phyloP scores from a whole-genome alignment of 2,888 invertebrate genomes.

The Orthonevra nobilis region DNA sequence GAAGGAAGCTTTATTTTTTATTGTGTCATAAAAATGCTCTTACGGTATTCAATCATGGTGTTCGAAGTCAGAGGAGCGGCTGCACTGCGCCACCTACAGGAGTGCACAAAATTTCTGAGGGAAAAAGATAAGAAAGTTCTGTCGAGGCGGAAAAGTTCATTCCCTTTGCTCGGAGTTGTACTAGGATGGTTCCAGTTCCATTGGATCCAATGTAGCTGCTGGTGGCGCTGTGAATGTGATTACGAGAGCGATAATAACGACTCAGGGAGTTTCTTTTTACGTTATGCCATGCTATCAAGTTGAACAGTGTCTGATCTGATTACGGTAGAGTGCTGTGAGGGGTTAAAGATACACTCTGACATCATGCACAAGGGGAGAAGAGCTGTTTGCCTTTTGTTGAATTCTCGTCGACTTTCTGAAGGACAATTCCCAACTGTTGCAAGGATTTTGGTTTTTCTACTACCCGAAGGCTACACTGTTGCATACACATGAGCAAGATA shows the following conservation, averaged over 20 bases:
- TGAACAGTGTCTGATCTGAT: constrained; percentile 46
- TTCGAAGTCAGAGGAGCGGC: constrained; percentile 3
- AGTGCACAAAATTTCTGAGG: background rate
- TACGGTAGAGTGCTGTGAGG: constrained; percentile 14
- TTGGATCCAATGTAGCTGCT: constrained; percentile 2
- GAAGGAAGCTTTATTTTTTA: constrained; percentile 11
- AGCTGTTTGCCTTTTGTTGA: too few relatives aligned
- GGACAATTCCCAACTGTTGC: constrained; percentile 40
- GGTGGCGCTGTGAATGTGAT: constrained; percentile 20
- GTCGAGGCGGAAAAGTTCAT: constrained; percentile 6
- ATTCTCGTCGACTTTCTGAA: constrained; percentile 24
- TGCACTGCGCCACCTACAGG: constrained; percentile 15
- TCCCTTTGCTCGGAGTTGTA: constrained; percentile 10
- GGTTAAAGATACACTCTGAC: constrained; percentile 26
- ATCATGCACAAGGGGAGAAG: constrained; percentile 4
- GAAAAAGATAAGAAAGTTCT: constrained; percentile 55
- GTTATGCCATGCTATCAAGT: background rate
- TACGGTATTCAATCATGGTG: constrained; percentile 57
- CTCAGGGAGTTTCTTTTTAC: constrained; percentile 18
- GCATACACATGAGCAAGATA: too few relatives aligned
- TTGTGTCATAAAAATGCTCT: constrained; percentile 40
- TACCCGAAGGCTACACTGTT: too few relatives aligned
- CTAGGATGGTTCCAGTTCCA: constrained; percentile 30
- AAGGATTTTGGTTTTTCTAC: too few relatives aligned
- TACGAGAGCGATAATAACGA: constrained; percentile 40